Base-by-base conservation (phyloP, 2,113 vertebrate genomes). In the Oreochromis spilurus region DNA sequence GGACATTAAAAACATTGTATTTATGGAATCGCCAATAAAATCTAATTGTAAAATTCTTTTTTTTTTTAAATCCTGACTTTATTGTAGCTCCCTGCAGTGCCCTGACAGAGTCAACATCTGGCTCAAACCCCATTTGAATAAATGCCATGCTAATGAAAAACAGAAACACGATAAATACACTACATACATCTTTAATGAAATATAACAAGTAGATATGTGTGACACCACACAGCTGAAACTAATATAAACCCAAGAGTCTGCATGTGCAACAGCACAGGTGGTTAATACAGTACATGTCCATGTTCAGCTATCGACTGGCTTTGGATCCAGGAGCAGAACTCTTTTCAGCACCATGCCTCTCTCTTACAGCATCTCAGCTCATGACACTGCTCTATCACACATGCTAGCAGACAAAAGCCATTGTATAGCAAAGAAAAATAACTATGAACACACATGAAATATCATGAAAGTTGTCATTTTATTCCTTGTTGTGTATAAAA, bases 381-480 rank as follows among this genome's bases (percentile, higher is more conserved):
- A 48, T 75, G 24, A 48, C 40, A 29, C 40, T 2, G 65, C 36
- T 43, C 65, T 43, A 6, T 16, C 3, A 70, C 38, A 3, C n/a
- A 43, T 24, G 1, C 36, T 43, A 9, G n/a, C 65, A 24, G 65
- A 70, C 38, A 9, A 24, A 70, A 43, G 36, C 11, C 5, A 0
- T 40, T 70, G 2, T 24, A 70, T 43, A 70, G 38, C 38, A 43
- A 70, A 70, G 36, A 70, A 43, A 14, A 70, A 43, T 24, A 40
- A 43, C n/a, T 70, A 43, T 70, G 0, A 70, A 70, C 0, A 70
- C 65, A 70, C 0, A 0, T 70, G 5, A 70, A 43, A 70, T 26
- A n/a, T n/a, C n/a, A n/a, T n/a, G n/a, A n/a, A n/a, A n/a, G n/a
- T n/a, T n/a, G n/a, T n/a, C n/a, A n/a, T n/a, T n/a, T n/a, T n/a